Conservation (phyloP, 1,140 invertebrate species). For the Solen grandis region DNA sequence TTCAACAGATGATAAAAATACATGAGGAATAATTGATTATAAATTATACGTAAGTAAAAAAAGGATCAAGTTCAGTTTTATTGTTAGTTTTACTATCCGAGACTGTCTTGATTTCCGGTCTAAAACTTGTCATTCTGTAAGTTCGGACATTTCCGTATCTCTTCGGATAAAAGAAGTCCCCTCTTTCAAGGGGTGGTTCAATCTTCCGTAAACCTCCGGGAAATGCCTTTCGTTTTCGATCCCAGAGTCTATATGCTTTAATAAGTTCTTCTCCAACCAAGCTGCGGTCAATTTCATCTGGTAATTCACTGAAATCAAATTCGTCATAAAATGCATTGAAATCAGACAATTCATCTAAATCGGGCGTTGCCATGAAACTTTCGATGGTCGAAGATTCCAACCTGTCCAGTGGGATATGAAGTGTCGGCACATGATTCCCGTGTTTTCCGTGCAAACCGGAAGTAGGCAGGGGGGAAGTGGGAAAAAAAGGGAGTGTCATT, state of each 20-base stretch:
- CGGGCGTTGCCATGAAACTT: not conserved
- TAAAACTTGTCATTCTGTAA: constrained; percentile 38
- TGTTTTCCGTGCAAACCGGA: too few species aligned
- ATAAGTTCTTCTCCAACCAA: constrained; percentile 46
- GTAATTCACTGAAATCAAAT: constrained; percentile 20
- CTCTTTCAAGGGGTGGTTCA: constrained; percentile 7
- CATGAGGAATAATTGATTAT: too few species aligned
- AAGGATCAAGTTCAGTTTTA: too few species aligned
- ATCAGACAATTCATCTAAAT: constrained; percentile 17
- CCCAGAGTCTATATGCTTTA: constrained; percentile 49
- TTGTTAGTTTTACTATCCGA: too few species aligned
- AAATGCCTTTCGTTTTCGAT: constrained; percentile 41
- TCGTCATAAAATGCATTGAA: constrained; percentile 19
- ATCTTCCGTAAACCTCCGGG: constrained; percentile 40
- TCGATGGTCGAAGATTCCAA: not conserved
- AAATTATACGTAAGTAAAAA: too few species aligned
- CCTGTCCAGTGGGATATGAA: not conserved
- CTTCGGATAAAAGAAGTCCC: not conserved
- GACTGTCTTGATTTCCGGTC: too few species aligned
- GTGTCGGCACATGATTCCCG: not conserved
- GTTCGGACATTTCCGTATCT: constrained; percentile 38
- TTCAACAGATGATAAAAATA: too few species aligned
- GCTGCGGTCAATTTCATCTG: constrained; percentile 46
- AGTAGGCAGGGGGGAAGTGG: too few species aligned
- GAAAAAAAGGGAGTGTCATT: too few species aligned